Evolutionary conservation across 2,888 invertebrate genomes (phyloP).

Genomic region (Dugesia japonica): DNA sequence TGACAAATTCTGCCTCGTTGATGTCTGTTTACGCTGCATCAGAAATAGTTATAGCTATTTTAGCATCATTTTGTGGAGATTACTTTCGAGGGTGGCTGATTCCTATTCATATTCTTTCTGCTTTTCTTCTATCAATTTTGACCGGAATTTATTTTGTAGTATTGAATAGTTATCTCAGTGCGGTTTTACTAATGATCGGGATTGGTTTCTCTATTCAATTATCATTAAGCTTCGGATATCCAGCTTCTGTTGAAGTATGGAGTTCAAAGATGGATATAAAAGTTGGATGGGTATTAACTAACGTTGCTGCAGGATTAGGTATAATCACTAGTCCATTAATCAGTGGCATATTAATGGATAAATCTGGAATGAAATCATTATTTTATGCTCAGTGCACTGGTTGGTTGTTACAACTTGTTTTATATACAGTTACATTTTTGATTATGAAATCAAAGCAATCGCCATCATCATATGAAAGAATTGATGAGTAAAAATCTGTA

Average conservation of each 20-base stretch:
- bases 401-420: background rate
- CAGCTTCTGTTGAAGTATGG: slow-evolving; percentile 25
- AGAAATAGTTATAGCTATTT: slow-evolving; percentile 10
- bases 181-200: slow-evolving; percentile 1
- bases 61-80: slow-evolving; percentile 21
- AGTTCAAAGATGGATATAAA: background rate
- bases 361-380: background rate
- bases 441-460: too few species aligned
- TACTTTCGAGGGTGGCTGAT: slow-evolving; percentile 1
- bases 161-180: background rate
- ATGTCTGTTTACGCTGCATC: slow-evolving; percentile 14
- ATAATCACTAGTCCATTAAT: background rate
- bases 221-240: slow-evolving; percentile 31
- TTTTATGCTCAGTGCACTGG: background rate
- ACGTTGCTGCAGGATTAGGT: background rate
- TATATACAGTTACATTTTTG: background rate
- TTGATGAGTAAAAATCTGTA: too few species aligned
- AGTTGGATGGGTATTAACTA: background rate
- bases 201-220: slow-evolving; percentile 24
- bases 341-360: background rate
- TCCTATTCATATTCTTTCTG: slow-evolving; percentile 17
- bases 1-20: slow-evolving; percentile 12
- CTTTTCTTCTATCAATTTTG: background rate
- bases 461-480: too few species aligned
- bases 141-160: background rate